Evolutionary conservation across 2,113 vertebrate species (phyloP).

Genomic region (Pampusana beccarii): DNA sequence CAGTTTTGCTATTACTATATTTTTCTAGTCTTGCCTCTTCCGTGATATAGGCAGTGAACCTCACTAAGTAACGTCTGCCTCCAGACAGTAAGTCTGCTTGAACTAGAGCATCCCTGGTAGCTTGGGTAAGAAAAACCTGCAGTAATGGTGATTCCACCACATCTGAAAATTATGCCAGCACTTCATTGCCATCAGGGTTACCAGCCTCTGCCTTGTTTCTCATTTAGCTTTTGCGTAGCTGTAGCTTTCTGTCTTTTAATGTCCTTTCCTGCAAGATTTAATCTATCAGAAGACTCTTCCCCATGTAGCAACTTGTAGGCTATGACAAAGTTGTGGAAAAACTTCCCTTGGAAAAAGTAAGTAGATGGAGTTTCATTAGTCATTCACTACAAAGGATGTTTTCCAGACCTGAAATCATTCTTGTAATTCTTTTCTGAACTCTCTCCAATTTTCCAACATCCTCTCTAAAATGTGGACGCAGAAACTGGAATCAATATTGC

Average conservation of each 20-base stretch:
- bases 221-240: not conserved
- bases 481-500: constrained; percentile 2
- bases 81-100: not conserved
- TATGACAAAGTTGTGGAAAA: constrained; percentile 64
- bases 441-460: constrained; percentile 63
- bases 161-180: not conserved
- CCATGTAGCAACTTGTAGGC: constrained; percentile 62
- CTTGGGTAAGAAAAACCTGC: not conserved
- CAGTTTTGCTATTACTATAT: not conserved
- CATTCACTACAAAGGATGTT: constrained; percentile 67
- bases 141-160: not conserved
- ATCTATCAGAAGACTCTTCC: constrained; percentile 48
- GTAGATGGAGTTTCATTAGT: constrained; percentile 63
- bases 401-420: constrained; percentile 69
- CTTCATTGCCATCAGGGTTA: not conserved
- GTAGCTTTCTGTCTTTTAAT: constrained; percentile 25
- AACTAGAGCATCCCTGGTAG: not conserved
- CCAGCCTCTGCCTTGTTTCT: not conserved
- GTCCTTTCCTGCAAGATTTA: constrained; percentile 50
- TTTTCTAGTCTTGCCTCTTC: not conserved
- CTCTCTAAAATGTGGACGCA: not conserved
- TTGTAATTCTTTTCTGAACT: constrained; percentile 53
- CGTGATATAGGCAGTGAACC: not conserved
- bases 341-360: constrained; percentile 61
- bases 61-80: not conserved